Percentiles rank a stretch among this genome's conserved stretches.
Conservation (phyloP, 2,888 invertebrate species). For the Aphrophora alni region DNA sequence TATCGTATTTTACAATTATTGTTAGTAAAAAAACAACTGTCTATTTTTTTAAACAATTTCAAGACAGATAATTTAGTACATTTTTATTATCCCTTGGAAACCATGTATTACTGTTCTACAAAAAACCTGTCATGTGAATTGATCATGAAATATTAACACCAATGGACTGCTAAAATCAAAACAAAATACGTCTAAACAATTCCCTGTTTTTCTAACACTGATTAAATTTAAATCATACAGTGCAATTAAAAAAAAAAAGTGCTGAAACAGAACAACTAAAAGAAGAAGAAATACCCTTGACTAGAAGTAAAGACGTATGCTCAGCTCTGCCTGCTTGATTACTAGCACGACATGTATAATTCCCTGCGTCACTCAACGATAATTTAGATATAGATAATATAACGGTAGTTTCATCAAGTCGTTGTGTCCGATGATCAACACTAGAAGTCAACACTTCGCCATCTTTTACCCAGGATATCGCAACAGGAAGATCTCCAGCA, state of each 20-base stretch:
- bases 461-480: slow-evolving; percentile 66
- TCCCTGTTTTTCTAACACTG: not conserved
- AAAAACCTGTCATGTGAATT: too few species aligned
- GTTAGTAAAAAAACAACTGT: too few species aligned
- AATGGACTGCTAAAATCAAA: too few species aligned
- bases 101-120: too few species aligned
- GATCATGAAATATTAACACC: too few species aligned
- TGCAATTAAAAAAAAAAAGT: slow-evolving; percentile 1
- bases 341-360: slow-evolving; percentile 57
- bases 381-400: slow-evolving; percentile 60
- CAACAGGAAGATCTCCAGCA: slow-evolving; percentile 75
- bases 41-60: too few species aligned
- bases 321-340: slow-evolving; percentile 56
- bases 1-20: too few species aligned
- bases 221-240: slow-evolving; percentile 2
- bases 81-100: too few species aligned
- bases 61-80: too few species aligned
- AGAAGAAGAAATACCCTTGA: slow-evolving; percentile 53
- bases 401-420: slow-evolving; percentile 59
- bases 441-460: slow-evolving; percentile 51
- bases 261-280: not conserved
- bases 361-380: slow-evolving; percentile 56
- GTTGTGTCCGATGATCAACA: slow-evolving; percentile 43
- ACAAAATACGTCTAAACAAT: too few species aligned
- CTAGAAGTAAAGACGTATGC: slow-evolving; percentile 55